phyloP scores from a whole-genome alignment of 2,797 vertebrate genomes.

The Paramormyrops hopkinsi region DNA sequence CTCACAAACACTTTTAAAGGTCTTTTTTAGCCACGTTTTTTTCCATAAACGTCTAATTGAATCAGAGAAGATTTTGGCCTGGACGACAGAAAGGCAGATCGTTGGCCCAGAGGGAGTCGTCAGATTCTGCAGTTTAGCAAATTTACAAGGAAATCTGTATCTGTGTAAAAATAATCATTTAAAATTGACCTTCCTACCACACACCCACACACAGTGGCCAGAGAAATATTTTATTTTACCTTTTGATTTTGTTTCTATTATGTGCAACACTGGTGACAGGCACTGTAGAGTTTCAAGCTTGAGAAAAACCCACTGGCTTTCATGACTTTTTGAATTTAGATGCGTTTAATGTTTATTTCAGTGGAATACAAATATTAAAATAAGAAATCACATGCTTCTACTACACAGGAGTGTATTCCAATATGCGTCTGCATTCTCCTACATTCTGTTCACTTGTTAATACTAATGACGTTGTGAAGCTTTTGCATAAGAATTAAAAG shows the following conservation, averaged over 20 bases:
- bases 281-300: conserved; percentile 23
- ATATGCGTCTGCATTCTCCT: background rate
- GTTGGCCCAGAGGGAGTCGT: background rate
- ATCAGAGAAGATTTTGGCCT: background rate
- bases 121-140: background rate
- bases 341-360: background rate
- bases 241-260: conserved; percentile 37
- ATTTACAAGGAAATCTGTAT: background rate
- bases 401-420: background rate
- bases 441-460: background rate
- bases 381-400: background rate
- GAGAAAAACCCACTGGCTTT: conserved; percentile 42
- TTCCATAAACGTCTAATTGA: background rate
- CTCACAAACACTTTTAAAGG: background rate
- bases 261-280: conserved; percentile 28
- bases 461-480: background rate
- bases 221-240: background rate
- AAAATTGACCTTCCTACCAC: background rate
- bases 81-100: background rate
- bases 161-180: background rate
- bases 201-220: background rate
- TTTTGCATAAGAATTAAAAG: background rate
- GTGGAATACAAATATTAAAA: background rate
- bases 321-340: conserved; percentile 40
- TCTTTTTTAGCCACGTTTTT: background rate